phyloP scores from a whole-genome alignment of 2,113 vertebrate genomes.

The Calyptomena viridis region DNA sequence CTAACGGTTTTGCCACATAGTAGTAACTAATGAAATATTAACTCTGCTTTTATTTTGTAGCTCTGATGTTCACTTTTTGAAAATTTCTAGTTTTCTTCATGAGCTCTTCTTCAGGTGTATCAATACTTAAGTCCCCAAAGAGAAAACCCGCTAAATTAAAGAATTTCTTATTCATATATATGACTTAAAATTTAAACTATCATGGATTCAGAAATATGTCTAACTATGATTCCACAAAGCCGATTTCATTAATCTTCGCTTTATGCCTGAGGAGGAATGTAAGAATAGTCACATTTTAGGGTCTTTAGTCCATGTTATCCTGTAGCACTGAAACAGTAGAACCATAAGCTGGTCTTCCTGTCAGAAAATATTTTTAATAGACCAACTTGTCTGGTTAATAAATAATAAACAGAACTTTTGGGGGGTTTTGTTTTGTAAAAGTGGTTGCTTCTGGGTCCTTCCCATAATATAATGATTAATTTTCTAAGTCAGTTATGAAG shows the following conservation, averaged over 20 bases:
- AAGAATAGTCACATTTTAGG: not conserved
- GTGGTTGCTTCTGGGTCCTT: not conserved
- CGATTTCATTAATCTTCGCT: not conserved
- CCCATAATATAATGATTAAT: not conserved
- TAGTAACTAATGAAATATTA: not conserved
- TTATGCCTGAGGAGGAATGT: not conserved
- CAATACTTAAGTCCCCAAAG: not conserved
- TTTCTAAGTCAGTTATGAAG: not conserved
- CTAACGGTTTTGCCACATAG: not conserved
- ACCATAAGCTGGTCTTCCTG: not conserved
- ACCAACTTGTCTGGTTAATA: not conserved
- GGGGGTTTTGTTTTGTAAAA: not conserved
- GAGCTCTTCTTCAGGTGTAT: not conserved
- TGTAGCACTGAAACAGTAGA: not conserved
- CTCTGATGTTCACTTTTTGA: not conserved
- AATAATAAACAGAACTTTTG: not conserved
- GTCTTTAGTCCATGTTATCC: not conserved
- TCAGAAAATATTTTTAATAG: not conserved
- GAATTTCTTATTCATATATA: not conserved
- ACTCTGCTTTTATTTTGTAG: not conserved
- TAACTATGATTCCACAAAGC: not conserved
- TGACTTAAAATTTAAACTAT: not conserved
- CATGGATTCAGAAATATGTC: not conserved
- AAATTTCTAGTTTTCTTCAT: not conserved
- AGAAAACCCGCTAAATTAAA: not conserved